phyloP scores from a whole-genome alignment of 2,888 invertebrate genomes.

The Branchellion lobata region DNA sequence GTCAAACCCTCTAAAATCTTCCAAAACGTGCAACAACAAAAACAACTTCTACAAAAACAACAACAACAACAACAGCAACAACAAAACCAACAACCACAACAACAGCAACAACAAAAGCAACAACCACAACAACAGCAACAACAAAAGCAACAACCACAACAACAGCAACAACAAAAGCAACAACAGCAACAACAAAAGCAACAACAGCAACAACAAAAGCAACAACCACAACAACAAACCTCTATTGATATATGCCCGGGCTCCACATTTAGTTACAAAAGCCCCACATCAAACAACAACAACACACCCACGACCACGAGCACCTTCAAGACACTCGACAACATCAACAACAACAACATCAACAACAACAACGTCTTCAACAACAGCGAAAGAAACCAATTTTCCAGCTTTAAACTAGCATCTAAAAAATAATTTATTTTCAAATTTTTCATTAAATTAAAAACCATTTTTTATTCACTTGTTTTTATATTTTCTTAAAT shows the following conservation, averaged over 20 bases:
- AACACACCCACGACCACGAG: neutral
- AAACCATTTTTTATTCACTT: too few relatives aligned
- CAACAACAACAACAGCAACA: neutral
- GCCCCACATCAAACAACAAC: neutral
- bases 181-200: neutral
- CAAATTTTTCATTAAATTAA: too few relatives aligned
- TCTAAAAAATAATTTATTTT: neutral
- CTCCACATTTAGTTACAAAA: conserved; percentile 29
- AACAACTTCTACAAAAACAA: neutral
- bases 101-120: too few relatives aligned
- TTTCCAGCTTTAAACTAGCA: conserved; percentile 38
- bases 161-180: neutral
- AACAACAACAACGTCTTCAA: neutral
- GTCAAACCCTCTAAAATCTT: neutral
- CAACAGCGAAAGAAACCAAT: conserved; percentile 31
- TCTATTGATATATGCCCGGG: neutral
- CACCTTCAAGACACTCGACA: neutral
- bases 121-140: too few relatives aligned
- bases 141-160: neutral
- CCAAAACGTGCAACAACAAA: neutral
- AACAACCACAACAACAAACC: neutral
- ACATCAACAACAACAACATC: conserved; percentile 8
- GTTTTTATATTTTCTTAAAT: too few relatives aligned
- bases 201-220: neutral
- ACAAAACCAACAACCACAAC: neutral